A percentile compares a stretch with the other conserved stretches of the same genome.
phyloP scores from a whole-genome alignment of 2,797 vertebrate genomes.

The Jordanella pulchra region DNA sequence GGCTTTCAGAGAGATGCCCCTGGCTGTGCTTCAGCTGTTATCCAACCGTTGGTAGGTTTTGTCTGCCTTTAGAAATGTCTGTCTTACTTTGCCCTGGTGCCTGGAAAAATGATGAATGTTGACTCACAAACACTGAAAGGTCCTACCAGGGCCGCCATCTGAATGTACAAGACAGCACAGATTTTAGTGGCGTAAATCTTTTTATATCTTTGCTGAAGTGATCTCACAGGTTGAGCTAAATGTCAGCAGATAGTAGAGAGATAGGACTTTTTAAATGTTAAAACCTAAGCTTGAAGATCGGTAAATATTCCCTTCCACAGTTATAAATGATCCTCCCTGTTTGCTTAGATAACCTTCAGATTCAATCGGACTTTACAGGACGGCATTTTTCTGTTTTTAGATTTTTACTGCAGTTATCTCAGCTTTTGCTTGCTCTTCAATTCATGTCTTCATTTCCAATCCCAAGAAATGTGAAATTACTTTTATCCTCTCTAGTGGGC shows the following conservation, averaged over 20 bases:
- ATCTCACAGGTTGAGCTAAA: constrained; percentile 33
- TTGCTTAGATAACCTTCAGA: constrained; percentile 34
- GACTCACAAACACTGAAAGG: constrained; percentile 11
- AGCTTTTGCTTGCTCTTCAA: too few relatives aligned
- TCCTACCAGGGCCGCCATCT: not conserved
- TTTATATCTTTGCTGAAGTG: constrained; percentile 5
- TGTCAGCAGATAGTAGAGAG: constrained; percentile 24
- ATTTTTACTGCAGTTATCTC: not conserved
- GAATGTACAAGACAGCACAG: constrained; percentile 11
- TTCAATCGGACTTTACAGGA: not conserved
- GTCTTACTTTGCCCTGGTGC: constrained; percentile 27
- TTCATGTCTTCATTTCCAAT: not conserved
- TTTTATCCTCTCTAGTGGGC: not conserved
- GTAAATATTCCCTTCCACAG: not conserved
- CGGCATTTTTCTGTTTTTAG: not conserved
- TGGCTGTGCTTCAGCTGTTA: constrained; percentile 45
- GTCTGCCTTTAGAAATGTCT: constrained; percentile 71
- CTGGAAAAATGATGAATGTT: constrained; percentile 25
- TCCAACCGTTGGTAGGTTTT: constrained; percentile 64
- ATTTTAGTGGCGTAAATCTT: constrained; percentile 32
- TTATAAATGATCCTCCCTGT: not conserved
- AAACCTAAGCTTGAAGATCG: constrained; percentile 20
- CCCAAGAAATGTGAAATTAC: not conserved
- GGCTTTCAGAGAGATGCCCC: not conserved
- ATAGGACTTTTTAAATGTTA: constrained; percentile 2